Conservation (phyloP, 92 coral and sea anemone genomes). For the Actinernus sp. region DNA sequence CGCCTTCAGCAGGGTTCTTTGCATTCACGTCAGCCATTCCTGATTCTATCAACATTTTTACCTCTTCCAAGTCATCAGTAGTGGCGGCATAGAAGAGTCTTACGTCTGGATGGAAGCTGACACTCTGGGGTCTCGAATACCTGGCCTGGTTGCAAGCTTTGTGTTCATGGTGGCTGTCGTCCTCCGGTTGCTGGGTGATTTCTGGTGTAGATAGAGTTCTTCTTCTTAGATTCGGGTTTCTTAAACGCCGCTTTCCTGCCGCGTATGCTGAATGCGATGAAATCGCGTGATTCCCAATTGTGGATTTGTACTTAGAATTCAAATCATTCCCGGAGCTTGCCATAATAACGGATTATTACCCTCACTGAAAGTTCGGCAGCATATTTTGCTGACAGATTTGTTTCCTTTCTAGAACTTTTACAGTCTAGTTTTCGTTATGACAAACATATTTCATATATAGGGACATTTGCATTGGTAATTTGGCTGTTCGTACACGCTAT, state of each 20-base stretch:
- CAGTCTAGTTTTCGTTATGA: too few species aligned
- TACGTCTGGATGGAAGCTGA: constrained; percentile 86
- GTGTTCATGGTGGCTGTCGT: neutral
- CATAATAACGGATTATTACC: constrained; percentile 2
- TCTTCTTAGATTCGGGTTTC: neutral
- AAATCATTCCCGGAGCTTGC: neutral
- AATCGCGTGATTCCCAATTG: constrained; percentile 1
- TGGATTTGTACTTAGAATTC: too few species aligned
- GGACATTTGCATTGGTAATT: too few species aligned
- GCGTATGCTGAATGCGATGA: neutral
- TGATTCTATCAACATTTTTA: constrained; percentile 65
- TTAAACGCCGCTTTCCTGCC: neutral
- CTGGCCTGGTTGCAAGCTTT: too few species aligned
- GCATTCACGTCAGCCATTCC: constrained; percentile 89
- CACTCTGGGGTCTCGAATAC: constrained; percentile 83
- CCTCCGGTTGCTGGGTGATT: neutral
- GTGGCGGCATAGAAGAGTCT: constrained; percentile 88
- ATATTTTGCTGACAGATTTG: too few species aligned
- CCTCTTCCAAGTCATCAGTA: constrained; percentile 78
- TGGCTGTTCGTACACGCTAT: too few species aligned
- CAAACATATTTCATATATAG: too few species aligned
- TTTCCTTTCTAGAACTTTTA: too few species aligned
- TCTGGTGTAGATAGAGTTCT: neutral
- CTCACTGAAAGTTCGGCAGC: too few species aligned
- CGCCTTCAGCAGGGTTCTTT: constrained; percentile 87